These are phyloP conservation scores for Neodontobutis hainanensis DNA, from an alignment of 2,113 vertebrate species.

Conservation along the genomic window DNA sequence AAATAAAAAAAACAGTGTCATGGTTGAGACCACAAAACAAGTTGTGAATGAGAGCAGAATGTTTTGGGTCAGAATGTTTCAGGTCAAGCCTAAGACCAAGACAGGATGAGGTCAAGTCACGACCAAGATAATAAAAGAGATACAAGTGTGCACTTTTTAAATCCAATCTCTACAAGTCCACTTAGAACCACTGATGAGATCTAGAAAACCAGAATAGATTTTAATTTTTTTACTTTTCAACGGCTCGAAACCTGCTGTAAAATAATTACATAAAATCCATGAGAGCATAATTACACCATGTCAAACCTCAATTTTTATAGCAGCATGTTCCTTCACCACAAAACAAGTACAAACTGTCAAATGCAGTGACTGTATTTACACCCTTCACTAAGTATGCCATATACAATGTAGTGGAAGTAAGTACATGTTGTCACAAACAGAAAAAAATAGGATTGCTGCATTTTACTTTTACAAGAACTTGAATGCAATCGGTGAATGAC, in stretches of 20 bases:
- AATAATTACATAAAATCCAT: slow-evolving; percentile 27
- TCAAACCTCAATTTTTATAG: slow-evolving; percentile 34
- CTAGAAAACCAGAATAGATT: no score
- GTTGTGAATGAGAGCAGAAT: neutral
- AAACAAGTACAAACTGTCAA: slow-evolving; percentile 28
- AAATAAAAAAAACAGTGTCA: neutral
- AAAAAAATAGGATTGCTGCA: slow-evolving; percentile 42
- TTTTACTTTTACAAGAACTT: slow-evolving; percentile 47
- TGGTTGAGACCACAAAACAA: neutral
- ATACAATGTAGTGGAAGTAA: slow-evolving; percentile 19
- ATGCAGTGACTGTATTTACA: slow-evolving; percentile 19
- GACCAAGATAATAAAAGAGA: no score
- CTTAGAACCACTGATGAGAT: no score
- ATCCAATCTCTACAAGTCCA: no score
- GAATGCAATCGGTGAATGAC: slow-evolving; percentile 54
- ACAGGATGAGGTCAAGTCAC: no score
- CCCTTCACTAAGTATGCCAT: neutral
- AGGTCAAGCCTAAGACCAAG: no score
- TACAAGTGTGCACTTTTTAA: no score
- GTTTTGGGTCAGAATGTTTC: neutral
- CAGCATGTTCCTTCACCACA: slow-evolving; percentile 14
- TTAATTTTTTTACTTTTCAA: neutral
- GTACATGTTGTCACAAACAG: slow-evolving; percentile 31
- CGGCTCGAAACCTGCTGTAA: no score
- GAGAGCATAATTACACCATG: slow-evolving; percentile 42